A percentile compares a stretch with the other conserved stretches of the same genome.
Evolutionary conservation across 2,797 vertebrate species (phyloP).

Genomic region (Brachymystax lenok): DNA sequence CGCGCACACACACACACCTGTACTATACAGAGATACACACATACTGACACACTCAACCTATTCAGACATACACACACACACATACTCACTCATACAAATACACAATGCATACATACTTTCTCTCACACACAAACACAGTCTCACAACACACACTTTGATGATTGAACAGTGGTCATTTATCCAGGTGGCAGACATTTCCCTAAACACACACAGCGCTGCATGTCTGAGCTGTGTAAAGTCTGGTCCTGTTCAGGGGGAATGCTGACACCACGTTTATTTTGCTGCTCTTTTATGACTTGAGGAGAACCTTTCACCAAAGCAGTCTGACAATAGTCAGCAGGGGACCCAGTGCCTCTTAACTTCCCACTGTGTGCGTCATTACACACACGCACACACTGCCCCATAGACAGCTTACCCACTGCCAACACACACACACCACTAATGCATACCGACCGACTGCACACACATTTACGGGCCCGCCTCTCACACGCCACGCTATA

Average conservation of each 20-base stretch:
- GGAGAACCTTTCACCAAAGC: slow-evolving; percentile 46
- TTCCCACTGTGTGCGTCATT: slow-evolving; percentile 28
- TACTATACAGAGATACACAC: neutral
- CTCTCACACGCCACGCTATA: slow-evolving; percentile 13
- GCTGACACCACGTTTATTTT: slow-evolving; percentile 66
- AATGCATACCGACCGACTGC: slow-evolving; percentile 10
- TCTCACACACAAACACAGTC: slow-evolving; percentile 2
- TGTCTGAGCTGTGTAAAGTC: slow-evolving; percentile 63
- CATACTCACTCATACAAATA: neutral
- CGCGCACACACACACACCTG: neutral
- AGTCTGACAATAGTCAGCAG: slow-evolving; percentile 62
- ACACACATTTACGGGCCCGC: slow-evolving; percentile 6
- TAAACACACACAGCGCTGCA: slow-evolving; percentile 30
- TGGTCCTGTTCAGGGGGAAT: slow-evolving; percentile 44
- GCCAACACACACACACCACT: slow-evolving; percentile 22
- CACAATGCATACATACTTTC: slow-evolving; percentile 10
- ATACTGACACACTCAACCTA: neutral
- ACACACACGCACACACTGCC: slow-evolving; percentile 21
- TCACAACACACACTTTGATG: slow-evolving; percentile 15
- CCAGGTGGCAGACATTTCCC: slow-evolving; percentile 64
- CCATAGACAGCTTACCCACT: slow-evolving; percentile 6
- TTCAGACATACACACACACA: neutral
- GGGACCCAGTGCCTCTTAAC: slow-evolving; percentile 38
- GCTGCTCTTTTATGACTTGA: slow-evolving; percentile 60
- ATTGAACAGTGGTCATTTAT: slow-evolving; percentile 49